Percentiles rank a stretch among this genome's conserved stretches.
These are phyloP conservation scores for Trypoxylon attenuatum DNA, from an alignment of 2,888 invertebrate genomes.

Conservation along the genomic window DNA sequence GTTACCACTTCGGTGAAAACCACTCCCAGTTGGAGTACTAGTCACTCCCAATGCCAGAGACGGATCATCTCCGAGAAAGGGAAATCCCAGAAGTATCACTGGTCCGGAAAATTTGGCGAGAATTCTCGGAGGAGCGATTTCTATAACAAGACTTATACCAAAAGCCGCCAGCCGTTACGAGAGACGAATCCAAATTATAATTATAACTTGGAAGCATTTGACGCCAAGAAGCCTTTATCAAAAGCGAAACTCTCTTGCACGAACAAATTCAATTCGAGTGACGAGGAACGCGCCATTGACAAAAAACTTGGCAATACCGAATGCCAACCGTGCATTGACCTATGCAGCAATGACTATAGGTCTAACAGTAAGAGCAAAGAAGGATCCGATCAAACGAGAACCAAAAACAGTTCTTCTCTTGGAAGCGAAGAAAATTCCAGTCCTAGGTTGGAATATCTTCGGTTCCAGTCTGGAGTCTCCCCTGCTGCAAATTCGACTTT, in stretches of 20 bases:
- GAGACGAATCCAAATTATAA: conserved; percentile 23
- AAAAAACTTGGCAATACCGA: conserved; percentile 11
- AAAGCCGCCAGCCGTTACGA: neutral
- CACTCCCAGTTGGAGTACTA: neutral
- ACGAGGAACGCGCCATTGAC: neutral
- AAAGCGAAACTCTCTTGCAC: conserved; percentile 44
- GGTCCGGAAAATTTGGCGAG: conserved; percentile 60
- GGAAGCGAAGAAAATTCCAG: too few relatives aligned
- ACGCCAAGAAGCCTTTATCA: conserved; percentile 38
- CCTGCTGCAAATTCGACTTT: neutral
- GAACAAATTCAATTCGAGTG: conserved; percentile 23
- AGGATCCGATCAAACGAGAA: neutral
- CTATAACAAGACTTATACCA: neutral
- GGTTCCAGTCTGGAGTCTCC: neutral
- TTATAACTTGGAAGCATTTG: conserved; percentile 33
- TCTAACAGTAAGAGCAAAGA: neutral
- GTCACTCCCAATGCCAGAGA: conserved; percentile 14
- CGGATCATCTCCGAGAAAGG: conserved; percentile 39
- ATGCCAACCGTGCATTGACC: conserved; percentile 5
- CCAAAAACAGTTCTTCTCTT: neutral
- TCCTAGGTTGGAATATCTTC: too few relatives aligned
- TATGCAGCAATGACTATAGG: conserved; percentile 2
- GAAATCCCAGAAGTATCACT: conserved; percentile 56
- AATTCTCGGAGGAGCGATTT: neutral
- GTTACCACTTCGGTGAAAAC: neutral